Evolutionary conservation across 2,888 invertebrate species (phyloP).

Genomic region (Stenodema calcarata): DNA sequence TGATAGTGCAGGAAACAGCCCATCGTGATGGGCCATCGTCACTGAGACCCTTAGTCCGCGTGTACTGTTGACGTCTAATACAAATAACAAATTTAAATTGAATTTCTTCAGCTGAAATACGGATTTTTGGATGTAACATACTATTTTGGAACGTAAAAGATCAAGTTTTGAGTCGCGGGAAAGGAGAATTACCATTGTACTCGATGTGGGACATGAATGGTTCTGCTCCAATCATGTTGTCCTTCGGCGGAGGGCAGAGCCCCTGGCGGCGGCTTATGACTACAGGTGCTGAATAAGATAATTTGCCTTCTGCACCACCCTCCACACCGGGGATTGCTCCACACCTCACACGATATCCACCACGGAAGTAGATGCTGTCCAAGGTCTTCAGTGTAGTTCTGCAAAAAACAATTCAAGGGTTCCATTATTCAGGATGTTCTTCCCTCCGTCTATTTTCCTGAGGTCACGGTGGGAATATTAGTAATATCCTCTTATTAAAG

Average conservation of each 20-base stretch:
- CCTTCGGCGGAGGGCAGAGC: slow-evolving; percentile 39
- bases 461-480: no score
- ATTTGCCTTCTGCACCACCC: slow-evolving; percentile 26
- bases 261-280: slow-evolving; percentile 37
- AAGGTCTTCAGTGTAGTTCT: slow-evolving; percentile 34
- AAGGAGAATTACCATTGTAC: slow-evolving; percentile 25
- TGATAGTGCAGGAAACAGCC: slow-evolving; percentile 49
- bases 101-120: no score
- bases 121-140: no score
- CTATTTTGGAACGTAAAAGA: no score
- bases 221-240: slow-evolving; percentile 51
- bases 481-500: no score
- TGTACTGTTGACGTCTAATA: slow-evolving; percentile 32
- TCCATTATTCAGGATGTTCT: no score
- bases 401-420: no score
- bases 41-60: slow-evolving; percentile 38
- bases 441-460: no score
- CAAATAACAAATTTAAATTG: background rate
- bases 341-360: slow-evolving; percentile 47
- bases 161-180: no score
- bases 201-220: slow-evolving; percentile 50
- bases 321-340: slow-evolving; percentile 34
- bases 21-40: slow-evolving; percentile 48
- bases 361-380: slow-evolving; percentile 50
- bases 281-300: slow-evolving; percentile 23